A percentile compares a stretch with the other conserved stretches of the same genome.
Conservation (phyloP, 2,797 vertebrate species). For the Tapirus indicus region DNA sequence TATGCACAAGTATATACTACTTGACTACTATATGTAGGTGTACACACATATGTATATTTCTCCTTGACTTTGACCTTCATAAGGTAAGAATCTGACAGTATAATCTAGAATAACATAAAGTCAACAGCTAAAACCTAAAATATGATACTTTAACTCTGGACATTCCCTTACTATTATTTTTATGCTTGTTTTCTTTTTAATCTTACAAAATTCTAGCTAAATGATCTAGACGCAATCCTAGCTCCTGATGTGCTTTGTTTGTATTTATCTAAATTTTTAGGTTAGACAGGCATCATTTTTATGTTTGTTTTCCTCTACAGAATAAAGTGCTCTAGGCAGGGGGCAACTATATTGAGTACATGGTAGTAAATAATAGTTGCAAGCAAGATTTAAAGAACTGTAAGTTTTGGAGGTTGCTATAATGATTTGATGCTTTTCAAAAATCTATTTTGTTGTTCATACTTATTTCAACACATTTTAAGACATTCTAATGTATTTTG, state of each 20-base stretch:
- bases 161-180: neutral
- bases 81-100: neutral
- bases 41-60: neutral
- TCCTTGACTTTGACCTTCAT: neutral
- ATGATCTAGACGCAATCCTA: neutral
- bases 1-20: neutral
- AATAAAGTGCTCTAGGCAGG: neutral
- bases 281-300: neutral
- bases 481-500: neutral
- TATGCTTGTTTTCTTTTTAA: neutral
- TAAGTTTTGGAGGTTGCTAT: neutral
- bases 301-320: neutral
- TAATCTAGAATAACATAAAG: neutral
- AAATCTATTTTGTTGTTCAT: neutral
- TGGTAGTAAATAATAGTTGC: neutral
- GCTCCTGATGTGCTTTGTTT: neutral
- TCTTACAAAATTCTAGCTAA: neutral
- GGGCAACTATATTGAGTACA: neutral
- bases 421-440: neutral
- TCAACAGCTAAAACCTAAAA: neutral
- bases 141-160: neutral
- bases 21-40: neutral
- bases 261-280: neutral
- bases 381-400: neutral
- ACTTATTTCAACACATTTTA: neutral